Evolutionary conservation across 1,140 invertebrate species (phyloP).

Genomic region (Berghia stephanieae): DNA sequence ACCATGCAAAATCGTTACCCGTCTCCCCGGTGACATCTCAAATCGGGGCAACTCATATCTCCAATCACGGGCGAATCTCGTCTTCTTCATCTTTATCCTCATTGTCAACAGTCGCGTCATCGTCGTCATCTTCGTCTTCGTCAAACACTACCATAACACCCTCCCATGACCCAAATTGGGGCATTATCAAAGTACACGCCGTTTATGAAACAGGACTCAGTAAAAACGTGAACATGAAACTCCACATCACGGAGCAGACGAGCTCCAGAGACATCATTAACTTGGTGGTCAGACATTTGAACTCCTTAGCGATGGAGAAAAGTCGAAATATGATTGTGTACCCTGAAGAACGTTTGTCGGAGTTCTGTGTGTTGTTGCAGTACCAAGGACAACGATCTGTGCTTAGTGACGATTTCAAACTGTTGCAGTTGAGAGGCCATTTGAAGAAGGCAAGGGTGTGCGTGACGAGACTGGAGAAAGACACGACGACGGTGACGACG

Average conservation of each 20-base stretch:
- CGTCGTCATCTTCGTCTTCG: neutral
- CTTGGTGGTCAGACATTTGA: conserved; percentile 91
- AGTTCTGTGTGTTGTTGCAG: conserved; percentile 93
- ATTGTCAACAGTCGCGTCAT: neutral
- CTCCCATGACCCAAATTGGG: conserved; percentile 41
- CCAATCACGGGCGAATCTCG: neutral
- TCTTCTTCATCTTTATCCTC: conserved; percentile 12
- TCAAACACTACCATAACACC: too few species aligned
- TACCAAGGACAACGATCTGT: conserved; percentile 91
- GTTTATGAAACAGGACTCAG: conserved; percentile 94
- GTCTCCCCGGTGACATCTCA: neutral
- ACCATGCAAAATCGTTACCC: too few species aligned
- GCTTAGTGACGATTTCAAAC: conserved; percentile 90
- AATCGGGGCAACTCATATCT: neutral
- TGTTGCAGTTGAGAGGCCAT: conserved; percentile 75
- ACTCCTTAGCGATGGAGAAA: conserved; percentile 89
- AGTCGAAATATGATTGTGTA: conserved; percentile 87
- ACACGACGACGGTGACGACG: too few species aligned
- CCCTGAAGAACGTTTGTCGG: conserved; percentile 71
- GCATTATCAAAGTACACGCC: conserved; percentile 81
- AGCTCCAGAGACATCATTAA: conserved; percentile 93
- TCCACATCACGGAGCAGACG: conserved; percentile 89
- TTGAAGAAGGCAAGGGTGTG: conserved; percentile 24
- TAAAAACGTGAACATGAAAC: conserved; percentile 88
- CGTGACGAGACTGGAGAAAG: conserved; percentile 18